These are phyloP conservation scores for Heteromormyrus szaboi DNA, from an alignment of 2,797 vertebrate species.

Conservation along the genomic window DNA sequence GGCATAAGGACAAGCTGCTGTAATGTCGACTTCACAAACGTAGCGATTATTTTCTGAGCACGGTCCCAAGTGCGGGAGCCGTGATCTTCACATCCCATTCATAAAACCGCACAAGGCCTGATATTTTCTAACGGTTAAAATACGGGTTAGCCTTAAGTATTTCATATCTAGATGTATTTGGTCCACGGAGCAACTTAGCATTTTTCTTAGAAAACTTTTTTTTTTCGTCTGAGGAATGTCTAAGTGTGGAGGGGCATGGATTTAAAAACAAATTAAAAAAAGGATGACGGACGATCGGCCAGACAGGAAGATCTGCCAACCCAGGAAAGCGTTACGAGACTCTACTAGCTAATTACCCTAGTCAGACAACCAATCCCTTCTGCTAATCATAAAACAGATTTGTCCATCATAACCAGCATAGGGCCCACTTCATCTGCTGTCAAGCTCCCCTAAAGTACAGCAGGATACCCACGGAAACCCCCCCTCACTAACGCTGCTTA, in stretches of 20 bases:
- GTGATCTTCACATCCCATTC: not conserved
- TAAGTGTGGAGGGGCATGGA: not conserved
- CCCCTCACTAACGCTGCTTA: constrained; percentile 43
- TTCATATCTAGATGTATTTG: constrained; percentile 5
- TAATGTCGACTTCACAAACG: not conserved
- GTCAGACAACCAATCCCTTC: constrained; percentile 64
- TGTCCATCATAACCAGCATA: constrained; percentile 37
- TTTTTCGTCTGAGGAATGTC: not conserved
- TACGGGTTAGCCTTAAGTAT: not conserved
- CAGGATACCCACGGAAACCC: constrained; percentile 22
- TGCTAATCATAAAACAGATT: constrained; percentile 56
- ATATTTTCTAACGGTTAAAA: not conserved
- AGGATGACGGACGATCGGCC: not conserved
- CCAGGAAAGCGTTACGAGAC: not conserved
- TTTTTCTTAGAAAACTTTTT: constrained; percentile 1
- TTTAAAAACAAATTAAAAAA: not conserved
- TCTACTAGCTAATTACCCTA: not conserved
- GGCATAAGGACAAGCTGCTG: constrained; percentile 11
- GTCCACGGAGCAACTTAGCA: not conserved
- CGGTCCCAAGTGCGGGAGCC: not conserved
- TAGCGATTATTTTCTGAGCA: not conserved
- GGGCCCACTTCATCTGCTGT: constrained; percentile 52
- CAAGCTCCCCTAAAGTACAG: constrained; percentile 20
- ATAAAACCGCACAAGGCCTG: not conserved
- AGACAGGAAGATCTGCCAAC: not conserved